phyloP scores from a whole-genome alignment of 2,888 invertebrate genomes.

The Xestoiulus laeticollis region DNA sequence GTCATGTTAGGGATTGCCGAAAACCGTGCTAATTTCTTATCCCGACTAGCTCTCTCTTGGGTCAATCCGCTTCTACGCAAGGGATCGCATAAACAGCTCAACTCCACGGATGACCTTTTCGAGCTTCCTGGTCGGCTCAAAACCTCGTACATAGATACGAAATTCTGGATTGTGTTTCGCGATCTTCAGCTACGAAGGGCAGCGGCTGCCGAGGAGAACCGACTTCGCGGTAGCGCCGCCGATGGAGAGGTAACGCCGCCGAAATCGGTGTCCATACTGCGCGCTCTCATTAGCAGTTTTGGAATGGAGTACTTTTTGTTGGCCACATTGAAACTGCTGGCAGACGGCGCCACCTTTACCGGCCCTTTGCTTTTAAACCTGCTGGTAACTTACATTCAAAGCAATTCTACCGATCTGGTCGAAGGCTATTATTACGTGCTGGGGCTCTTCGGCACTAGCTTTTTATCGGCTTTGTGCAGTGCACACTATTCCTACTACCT shows the following conservation, averaged over 20 bases:
- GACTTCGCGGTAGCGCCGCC: constrained; percentile 55
- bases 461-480: constrained; percentile 80
- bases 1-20: constrained; percentile 81
- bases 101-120: constrained; percentile 81
- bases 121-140: constrained; percentile 77
- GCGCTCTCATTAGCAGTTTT: constrained; percentile 78
- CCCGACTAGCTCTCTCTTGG: constrained; percentile 86
- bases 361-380: constrained; percentile 87
- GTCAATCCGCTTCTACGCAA: constrained; percentile 84
- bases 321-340: constrained; percentile 81
- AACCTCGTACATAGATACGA: constrained; percentile 71
- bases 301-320: constrained; percentile 84
- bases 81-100: constrained; percentile 76
- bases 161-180: constrained; percentile 66
- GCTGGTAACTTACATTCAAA: constrained; percentile 79
- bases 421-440: constrained; percentile 68
- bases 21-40: constrained; percentile 76
- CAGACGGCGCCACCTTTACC: constrained; percentile 85
- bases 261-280: constrained; percentile 67
- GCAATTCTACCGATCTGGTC: constrained; percentile 68
- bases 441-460: constrained; percentile 73
- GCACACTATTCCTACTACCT: constrained; percentile 91
- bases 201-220: constrained; percentile 52
- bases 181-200: constrained; percentile 57
- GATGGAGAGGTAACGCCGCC: neutral